Evolutionary conservation across 2,888 invertebrate species (phyloP).

Genomic region (Rhamphomyia laevipes): DNA sequence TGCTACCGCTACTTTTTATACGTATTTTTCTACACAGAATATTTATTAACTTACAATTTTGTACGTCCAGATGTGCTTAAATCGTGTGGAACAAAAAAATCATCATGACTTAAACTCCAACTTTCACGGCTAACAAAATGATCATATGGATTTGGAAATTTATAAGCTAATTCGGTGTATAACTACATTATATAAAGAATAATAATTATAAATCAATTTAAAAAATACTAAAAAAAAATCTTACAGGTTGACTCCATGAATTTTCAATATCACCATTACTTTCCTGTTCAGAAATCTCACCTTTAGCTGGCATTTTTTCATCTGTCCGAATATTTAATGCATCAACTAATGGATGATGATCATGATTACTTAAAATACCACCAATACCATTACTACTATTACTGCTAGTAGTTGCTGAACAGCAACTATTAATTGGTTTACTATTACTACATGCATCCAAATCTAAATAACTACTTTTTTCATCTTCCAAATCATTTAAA

Average conservation of each 20-base stretch:
- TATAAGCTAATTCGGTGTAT: conserved; percentile 1
- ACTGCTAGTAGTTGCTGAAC: not conserved
- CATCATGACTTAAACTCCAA: conserved; percentile 31
- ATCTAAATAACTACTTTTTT: conserved; percentile 33
- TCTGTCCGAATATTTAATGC: conserved; percentile 68
- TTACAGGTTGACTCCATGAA: conserved; percentile 58
- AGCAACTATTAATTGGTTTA: conserved; percentile 16
- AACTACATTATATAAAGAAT: conserved; percentile 1
- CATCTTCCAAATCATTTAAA: conserved; percentile 24
- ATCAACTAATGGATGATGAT: conserved; percentile 28
- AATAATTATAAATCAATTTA: not conserved
- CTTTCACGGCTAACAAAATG: conserved; percentile 20
- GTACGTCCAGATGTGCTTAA: conserved; percentile 19
- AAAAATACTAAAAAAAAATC: conserved; percentile 17
- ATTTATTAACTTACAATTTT: conserved; percentile 8
- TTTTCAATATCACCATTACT: conserved; percentile 69
- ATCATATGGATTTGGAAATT: conserved; percentile 18
- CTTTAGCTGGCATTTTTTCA: conserved; percentile 77
- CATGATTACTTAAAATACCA: conserved; percentile 14
- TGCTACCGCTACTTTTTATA: no score
- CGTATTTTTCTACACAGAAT: no score
- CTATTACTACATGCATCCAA: conserved; percentile 33
- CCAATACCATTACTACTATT: conserved; percentile 12
- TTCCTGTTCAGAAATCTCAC: conserved; percentile 77
- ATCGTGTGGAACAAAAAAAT: conserved; percentile 31